A percentile compares a stretch with the other conserved stretches of the same genome.
These are phyloP conservation scores for Oophaga pumilio DNA, from an alignment of 2,113 vertebrate species.

Conservation along the genomic window DNA sequence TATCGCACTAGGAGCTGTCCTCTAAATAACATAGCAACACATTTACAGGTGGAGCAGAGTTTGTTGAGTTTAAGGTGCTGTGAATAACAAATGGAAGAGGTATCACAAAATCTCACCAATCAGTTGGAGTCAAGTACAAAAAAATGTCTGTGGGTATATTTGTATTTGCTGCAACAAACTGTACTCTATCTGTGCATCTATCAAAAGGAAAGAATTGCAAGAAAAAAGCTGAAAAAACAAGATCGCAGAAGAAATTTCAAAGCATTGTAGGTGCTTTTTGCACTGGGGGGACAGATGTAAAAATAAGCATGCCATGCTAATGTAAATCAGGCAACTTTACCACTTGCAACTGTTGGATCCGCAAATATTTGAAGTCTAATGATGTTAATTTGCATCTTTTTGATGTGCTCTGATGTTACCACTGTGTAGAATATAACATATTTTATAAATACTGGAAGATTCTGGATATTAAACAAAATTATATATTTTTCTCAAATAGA, in stretches of 20 bases:
- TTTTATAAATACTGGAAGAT: not conserved
- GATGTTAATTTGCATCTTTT: slow-evolving; percentile 28
- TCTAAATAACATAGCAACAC: not conserved
- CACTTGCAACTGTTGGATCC: not conserved
- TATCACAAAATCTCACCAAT: not conserved
- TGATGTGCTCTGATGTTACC: slow-evolving; percentile 15
- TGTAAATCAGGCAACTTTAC: slow-evolving; percentile 29
- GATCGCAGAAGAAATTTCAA: not conserved
- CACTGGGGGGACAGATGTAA: not conserved
- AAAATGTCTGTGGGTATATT: not conserved
- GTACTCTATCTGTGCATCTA: not conserved
- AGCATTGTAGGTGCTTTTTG: not conserved
- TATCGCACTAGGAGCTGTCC: not conserved
- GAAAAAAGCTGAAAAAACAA: not conserved
- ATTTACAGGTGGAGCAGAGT: slow-evolving; percentile 9
- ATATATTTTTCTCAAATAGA: not conserved
- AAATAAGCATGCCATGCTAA: not conserved
- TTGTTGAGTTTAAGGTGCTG: not conserved
- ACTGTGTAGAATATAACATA: slow-evolving; percentile 26
- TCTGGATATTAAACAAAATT: not conserved
- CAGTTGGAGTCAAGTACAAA: not conserved
- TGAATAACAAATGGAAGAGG: not conserved
- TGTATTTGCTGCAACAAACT: slow-evolving; percentile 15
- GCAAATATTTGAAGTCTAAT: slow-evolving; percentile 30
- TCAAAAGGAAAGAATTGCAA: not conserved